A percentile compares a stretch with the other conserved stretches of the same genome.
phyloP scores from a whole-genome alignment of 2,113 vertebrate species.

The Eulacestoma nigropectus region DNA sequence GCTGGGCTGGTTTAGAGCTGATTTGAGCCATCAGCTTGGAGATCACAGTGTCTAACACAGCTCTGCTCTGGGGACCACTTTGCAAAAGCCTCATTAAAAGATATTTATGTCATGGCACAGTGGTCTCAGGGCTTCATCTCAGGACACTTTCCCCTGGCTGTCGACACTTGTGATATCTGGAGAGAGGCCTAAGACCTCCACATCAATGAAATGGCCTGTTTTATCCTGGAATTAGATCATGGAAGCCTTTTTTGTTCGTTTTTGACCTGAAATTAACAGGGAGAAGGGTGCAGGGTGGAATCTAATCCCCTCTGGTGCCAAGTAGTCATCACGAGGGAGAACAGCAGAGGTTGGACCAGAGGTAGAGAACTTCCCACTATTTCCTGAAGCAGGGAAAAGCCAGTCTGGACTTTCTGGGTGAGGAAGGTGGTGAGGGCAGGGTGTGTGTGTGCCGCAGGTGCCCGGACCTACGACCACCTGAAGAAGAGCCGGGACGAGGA shows the following conservation, averaged over 20 bases:
- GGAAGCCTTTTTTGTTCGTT: not conserved
- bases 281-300: not conserved
- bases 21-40: not conserved
- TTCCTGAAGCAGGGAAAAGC: not conserved
- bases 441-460: constrained; percentile 71
- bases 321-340: not conserved
- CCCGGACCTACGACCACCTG: constrained; percentile 87
- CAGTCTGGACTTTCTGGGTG: accelerated
- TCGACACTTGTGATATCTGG: not conserved
- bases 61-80: not conserved
- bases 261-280: not conserved
- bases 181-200: not conserved
- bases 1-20: not conserved
- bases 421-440: not conserved
- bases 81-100: not conserved
- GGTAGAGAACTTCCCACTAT: not conserved
- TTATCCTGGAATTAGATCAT: not conserved
- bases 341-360: not conserved
- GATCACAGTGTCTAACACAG: not conserved
- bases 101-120: not conserved
- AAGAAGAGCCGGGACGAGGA: constrained; percentile 90
- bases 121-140: not conserved
- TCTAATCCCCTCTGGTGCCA: not conserved
- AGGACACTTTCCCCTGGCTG: not conserved
- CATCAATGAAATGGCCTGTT: not conserved